These are phyloP conservation scores for Peromyscus melanophrys DNA, from an alignment of 2,797 vertebrate genomes.

Conservation along the genomic window DNA sequence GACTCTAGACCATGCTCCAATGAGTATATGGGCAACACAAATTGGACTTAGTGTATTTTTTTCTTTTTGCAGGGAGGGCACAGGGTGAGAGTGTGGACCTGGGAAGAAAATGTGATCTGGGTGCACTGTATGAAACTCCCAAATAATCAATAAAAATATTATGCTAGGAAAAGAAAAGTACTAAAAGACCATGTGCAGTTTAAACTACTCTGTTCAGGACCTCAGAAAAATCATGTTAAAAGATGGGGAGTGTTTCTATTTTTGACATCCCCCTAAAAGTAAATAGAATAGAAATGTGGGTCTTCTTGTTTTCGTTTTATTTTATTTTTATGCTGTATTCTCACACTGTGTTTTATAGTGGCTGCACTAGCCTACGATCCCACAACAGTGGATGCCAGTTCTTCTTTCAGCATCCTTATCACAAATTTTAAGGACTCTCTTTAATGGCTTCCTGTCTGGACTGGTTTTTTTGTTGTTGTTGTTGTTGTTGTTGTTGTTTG, in stretches of 20 bases:
- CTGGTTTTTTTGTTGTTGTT: too few relatives aligned
- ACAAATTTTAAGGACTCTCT: too few relatives aligned
- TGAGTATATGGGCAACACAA: neutral
- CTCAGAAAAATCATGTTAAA: slow-evolving; percentile 42
- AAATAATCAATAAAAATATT: neutral
- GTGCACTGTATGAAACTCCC: neutral
- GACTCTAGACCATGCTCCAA: neutral
- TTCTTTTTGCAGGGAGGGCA: neutral
- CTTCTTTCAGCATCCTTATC: neutral
- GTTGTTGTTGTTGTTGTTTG: neutral
- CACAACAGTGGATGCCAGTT: neutral
- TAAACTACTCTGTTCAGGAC: slow-evolving; percentile 1
- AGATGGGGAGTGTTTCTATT: slow-evolving; percentile 35
- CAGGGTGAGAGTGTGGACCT: neutral
- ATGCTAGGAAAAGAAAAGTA: neutral
- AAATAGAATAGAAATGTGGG: neutral
- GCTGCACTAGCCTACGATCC: neutral
- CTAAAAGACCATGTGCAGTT: slow-evolving; percentile 18
- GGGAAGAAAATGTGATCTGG: neutral
- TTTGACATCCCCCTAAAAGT: neutral
- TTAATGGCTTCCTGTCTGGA: too few relatives aligned
- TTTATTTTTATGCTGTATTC: neutral
- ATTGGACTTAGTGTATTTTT: neutral
- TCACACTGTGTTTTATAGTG: neutral
- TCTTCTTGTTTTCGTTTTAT: slow-evolving; percentile 2